Conservation (phyloP, 1,140 invertebrate genomes). For the Lepidurus arcticus region DNA sequence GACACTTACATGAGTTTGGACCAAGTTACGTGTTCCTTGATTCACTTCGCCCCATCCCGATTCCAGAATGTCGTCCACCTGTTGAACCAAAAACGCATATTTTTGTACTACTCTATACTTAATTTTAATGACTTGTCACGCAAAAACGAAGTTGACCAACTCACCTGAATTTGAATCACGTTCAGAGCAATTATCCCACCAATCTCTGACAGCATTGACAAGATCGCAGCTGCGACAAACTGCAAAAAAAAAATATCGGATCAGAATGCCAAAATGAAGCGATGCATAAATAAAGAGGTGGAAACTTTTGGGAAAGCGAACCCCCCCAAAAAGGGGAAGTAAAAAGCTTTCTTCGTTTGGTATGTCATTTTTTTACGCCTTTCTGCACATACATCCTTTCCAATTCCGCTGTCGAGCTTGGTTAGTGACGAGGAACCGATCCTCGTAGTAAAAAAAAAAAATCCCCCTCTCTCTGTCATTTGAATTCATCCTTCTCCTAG, state of each 20-base stretch:
- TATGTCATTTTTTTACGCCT: background rate
- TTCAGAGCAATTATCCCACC: constrained; percentile 46
- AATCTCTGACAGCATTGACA: constrained; percentile 44
- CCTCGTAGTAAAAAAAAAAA: background rate
- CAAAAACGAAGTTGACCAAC: constrained; percentile 25
- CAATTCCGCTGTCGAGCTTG: background rate
- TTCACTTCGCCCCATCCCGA: constrained; percentile 48
- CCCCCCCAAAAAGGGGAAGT: background rate
- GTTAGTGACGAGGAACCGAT: constrained; percentile 15
- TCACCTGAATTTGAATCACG: constrained; percentile 44
- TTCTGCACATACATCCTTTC: background rate
- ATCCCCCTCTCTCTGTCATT: background rate
- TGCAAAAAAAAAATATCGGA: constrained; percentile 36
- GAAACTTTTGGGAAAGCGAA: background rate
- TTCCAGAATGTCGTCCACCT: constrained; percentile 46
- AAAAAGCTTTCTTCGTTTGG: background rate
- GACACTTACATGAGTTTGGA: constrained; percentile 45
- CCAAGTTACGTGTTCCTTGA: constrained; percentile 45
- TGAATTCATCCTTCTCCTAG: too few relatives aligned
- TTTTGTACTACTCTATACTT: constrained; percentile 1
- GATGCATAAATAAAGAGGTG: background rate
- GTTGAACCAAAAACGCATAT: constrained; percentile 35
- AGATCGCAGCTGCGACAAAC: constrained; percentile 43
- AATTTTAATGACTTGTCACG: constrained; percentile 5
- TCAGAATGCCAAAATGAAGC: too few relatives aligned